Evolutionary conservation across 2,888 invertebrate species (phyloP), one percentile per base, ranked within the genome.

Genomic region (Caenorhabditis macrosperma): DNA sequence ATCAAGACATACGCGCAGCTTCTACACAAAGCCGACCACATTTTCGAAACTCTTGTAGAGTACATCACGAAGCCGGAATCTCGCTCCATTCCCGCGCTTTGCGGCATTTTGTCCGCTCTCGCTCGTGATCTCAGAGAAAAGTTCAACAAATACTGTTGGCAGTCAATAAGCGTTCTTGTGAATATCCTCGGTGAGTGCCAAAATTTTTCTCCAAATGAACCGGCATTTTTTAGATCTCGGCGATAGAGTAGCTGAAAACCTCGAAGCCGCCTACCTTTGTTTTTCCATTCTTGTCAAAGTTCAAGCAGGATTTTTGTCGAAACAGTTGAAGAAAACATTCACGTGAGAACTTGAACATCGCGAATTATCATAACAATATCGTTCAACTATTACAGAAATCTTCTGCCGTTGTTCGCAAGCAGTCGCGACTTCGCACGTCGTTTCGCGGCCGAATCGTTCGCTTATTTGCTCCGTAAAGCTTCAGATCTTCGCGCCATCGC

Each of bases 381-480:
- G 38, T 78, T 30, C 74, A n/a, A n/a, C n/a, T n/a, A n/a, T n/a
- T n/a, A n/a, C n/a, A 87, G 85, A 44, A 82, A 85, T 4, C 81
- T 88, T 22, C 57, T 82, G 1, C 91, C 97, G 5, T 91, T 97
- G 41, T 94, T 94, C 85, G 94, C 94, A 63, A 92, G 93, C n/a
- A 94, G 94, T 87, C 95, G 95, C 26, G 93, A 94, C 80, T 95
- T 96, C 90, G 94, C 97, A 24, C 94, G 95, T 85, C 94, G 94
- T 89, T 98, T 97, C 93, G 96, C 97, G 4, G 95, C 96, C 0
- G 96, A 97, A 92, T 95, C 96, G 91, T 97, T 97, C 93, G 95
- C 97, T 0, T 97, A 96, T 92, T 94, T 98, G 1, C 95, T 96
- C 2, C 93, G 97, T 83, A 92, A 92, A 90, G 91, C 91, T 57